Base-by-base conservation (phyloP, 2,113 vertebrate genomes). In the Philantomba maxwellii region DNA sequence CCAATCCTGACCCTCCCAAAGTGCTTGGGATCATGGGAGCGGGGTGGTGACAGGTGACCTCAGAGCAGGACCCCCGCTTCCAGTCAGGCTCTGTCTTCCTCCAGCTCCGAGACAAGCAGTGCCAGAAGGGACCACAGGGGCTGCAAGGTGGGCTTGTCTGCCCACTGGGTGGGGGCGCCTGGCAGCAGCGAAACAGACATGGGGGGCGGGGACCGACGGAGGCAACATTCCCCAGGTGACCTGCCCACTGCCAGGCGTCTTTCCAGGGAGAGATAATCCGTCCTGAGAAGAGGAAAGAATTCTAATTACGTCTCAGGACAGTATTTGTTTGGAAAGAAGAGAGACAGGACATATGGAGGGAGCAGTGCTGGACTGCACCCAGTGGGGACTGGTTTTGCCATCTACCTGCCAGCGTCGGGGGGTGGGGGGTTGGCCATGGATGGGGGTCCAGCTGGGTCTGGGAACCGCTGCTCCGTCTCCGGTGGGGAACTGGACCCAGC, bases 231-330 rank as follows among this genome's bases (percentile, higher is more conserved):
- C 88, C 89, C 12, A 17, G 60, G 87, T 83, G 98, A 95, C 97
- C 96, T 0, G 75, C 77, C 0, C 0, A 0, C 77, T 3, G 75
- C 84, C 91, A 87, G 89, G 81, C 0, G 0, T 55, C 96, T 70
- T 75, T 49, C 28, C n/a, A 4, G 95, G 93, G 95, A 36, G 78
- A 70, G 88, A 84, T 33, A 28, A 64, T 97, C 98, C 97, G 97
- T 97, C 97, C 66, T 70, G 98, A 98, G 98, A 97, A 97, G 98
- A 96, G 92, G 97, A 96, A 97, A 95, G 96, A 89, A 98, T 98
- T 98, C 98, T 98, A 96, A 98, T 98, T 97, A 97, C 96, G 94
- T 94, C 98, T 98, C 97, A 0, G 8, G 98, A 98, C 96, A 97
- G 66, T 97, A 96, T 98, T 98, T 98, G 98, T 98, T 98, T 98